phyloP scores from a whole-genome alignment of 2,888 invertebrate species.

The Chrysolina haemoptera region DNA sequence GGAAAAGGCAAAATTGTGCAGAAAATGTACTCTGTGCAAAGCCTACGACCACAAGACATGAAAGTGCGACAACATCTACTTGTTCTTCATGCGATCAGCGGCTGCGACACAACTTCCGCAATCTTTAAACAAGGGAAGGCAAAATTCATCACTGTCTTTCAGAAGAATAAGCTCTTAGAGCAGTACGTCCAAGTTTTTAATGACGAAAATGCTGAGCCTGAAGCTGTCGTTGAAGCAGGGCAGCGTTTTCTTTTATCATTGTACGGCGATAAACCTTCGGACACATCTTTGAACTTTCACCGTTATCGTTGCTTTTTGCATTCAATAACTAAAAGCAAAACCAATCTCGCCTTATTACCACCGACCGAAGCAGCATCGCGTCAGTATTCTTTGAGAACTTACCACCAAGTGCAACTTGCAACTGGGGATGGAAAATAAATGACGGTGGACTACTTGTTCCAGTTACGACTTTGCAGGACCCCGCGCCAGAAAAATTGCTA shows the following conservation, averaged over 20 bases:
- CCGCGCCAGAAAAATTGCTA: conserved; percentile 25
- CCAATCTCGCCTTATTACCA: neutral
- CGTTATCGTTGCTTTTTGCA: neutral
- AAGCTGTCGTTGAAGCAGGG: conserved; percentile 13
- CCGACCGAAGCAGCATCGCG: neutral
- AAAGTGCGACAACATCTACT: neutral
- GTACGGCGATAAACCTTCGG: neutral
- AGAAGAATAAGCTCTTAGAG: neutral
- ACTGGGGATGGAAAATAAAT: neutral
- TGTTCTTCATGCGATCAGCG: conserved; percentile 10
- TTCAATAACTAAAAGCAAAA: neutral
- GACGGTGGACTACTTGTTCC: neutral
- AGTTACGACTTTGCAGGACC: conserved; percentile 18
- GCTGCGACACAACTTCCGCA: conserved; percentile 1
- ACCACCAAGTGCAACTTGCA: no score
- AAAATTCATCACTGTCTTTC: conserved; percentile 4
- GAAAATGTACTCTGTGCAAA: conserved; percentile 9
- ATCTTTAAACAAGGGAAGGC: neutral
- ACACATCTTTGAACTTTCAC: neutral
- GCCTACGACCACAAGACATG: conserved; percentile 10
- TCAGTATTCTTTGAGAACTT: neutral
- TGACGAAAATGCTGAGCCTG: neutral
- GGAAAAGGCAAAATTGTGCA: conserved; percentile 15
- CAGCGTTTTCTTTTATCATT: neutral
- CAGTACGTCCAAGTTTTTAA: conserved; percentile 8